phyloP scores from a whole-genome alignment of 2,888 invertebrate species.

The Pycnomerus fuliginosus region DNA sequence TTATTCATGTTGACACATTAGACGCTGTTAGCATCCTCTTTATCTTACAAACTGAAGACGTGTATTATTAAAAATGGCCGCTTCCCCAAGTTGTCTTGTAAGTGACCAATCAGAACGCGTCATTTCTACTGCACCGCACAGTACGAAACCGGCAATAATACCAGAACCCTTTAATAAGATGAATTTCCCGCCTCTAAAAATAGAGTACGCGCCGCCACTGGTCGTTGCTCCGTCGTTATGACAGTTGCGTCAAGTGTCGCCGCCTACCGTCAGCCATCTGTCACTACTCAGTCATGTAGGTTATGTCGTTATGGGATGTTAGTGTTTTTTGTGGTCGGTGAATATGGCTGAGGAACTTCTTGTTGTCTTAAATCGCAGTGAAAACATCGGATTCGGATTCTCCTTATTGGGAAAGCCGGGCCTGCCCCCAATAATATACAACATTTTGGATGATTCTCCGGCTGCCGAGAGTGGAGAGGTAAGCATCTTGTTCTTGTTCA shows the following conservation, averaged over 20 bases:
- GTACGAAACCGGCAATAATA: too few relatives aligned
- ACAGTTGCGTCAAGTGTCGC: slow-evolving; percentile 27
- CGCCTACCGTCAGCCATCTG: slow-evolving; percentile 31
- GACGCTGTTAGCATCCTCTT: too few relatives aligned
- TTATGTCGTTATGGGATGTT: slow-evolving; percentile 46
- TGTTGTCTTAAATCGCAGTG: slow-evolving; percentile 84
- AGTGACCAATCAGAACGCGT: too few relatives aligned
- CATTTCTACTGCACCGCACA: too few relatives aligned
- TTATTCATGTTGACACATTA: too few relatives aligned
- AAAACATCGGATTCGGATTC: slow-evolving; percentile 87
- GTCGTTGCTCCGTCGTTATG: neutral
- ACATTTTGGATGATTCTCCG: slow-evolving; percentile 91
- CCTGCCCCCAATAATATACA: slow-evolving; percentile 90
- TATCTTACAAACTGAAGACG: too few relatives aligned
- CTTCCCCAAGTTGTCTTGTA: too few relatives aligned
- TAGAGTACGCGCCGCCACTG: neutral
- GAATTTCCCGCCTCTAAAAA: too few relatives aligned
- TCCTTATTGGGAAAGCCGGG: slow-evolving; percentile 88
- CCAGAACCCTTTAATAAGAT: too few relatives aligned
- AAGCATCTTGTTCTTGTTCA: too few relatives aligned
- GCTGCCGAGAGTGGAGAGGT: slow-evolving; percentile 89
- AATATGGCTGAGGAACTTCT: slow-evolving; percentile 86
- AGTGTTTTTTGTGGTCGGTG: slow-evolving; percentile 40
- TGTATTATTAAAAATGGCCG: too few relatives aligned
- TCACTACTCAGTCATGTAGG: slow-evolving; percentile 45